Percentiles rank a stretch among this genome's conserved stretches.
Conservation (phyloP, 1,140 invertebrate species). For the Eubasilissa regina region DNA sequence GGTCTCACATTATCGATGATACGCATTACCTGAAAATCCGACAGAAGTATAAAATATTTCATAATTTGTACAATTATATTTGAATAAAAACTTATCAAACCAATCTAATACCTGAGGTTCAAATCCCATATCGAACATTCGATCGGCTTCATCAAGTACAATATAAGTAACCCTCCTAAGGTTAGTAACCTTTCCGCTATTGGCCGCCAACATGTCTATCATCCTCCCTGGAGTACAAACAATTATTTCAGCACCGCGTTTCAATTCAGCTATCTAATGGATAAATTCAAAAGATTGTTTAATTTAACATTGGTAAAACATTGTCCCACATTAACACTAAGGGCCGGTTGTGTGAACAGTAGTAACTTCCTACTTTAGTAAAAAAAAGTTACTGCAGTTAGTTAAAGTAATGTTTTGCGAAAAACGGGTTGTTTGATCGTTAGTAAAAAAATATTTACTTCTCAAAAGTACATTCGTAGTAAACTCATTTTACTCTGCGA, state of each 20-base stretch:
- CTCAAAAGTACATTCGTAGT: too few relatives aligned
- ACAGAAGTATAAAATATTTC: conserved; percentile 42
- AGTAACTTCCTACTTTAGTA: too few relatives aligned
- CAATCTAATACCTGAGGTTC: conserved; percentile 91
- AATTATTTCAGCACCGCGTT: conserved; percentile 98
- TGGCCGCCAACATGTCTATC: conserved; percentile 99
- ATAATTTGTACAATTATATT: too few relatives aligned
- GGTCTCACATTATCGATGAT: conserved; percentile 98
- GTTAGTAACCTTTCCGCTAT: conserved; percentile 98
- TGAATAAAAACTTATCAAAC: neutral
- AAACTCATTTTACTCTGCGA: too few relatives aligned
- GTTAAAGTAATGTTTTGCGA: too few relatives aligned
- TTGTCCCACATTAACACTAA: neutral
- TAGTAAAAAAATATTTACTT: too few relatives aligned
- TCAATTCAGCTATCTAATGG: conserved; percentile 93
- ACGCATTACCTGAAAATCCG: conserved; percentile 84
- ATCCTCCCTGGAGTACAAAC: conserved; percentile 99
- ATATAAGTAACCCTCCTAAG: conserved; percentile 95
- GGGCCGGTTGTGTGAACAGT: too few relatives aligned
- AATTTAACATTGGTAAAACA: neutral
- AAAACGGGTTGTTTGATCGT: too few relatives aligned
- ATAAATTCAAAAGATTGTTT: conserved; percentile 34
- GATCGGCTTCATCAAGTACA: conserved; percentile 98
- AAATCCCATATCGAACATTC: conserved; percentile 99
- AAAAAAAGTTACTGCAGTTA: too few relatives aligned